Conservation (phyloP, 2,113 vertebrate species). For the Saccopteryx leptura region DNA sequence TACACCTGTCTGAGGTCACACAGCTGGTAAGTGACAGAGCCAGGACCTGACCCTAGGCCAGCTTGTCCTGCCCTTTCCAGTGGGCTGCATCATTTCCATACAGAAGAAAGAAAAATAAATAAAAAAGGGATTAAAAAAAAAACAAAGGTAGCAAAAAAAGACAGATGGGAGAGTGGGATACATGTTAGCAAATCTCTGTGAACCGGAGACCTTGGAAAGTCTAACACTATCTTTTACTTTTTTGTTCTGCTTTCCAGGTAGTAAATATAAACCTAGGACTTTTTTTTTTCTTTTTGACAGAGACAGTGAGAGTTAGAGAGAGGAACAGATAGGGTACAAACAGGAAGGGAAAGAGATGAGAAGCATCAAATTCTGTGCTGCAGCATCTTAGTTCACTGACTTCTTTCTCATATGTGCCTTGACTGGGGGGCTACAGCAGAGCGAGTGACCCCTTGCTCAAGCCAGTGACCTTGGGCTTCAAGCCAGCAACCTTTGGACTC, state of each 20-base stretch:
- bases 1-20: neutral
- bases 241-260: neutral
- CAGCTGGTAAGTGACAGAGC: neutral
- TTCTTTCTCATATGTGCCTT: too few relatives aligned
- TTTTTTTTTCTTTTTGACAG: neutral
- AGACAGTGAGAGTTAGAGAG: too few relatives aligned
- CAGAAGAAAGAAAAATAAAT: neutral
- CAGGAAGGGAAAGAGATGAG: too few relatives aligned
- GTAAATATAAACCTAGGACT: neutral
- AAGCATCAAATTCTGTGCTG: too few relatives aligned
- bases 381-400: too few relatives aligned
- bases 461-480: too few relatives aligned
- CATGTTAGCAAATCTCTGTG: neutral
- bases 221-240: neutral
- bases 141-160: neutral
- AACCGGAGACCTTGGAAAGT: neutral
- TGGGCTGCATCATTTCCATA: neutral
- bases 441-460: too few relatives aligned
- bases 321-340: too few relatives aligned
- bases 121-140: neutral
- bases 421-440: too few relatives aligned
- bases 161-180: neutral
- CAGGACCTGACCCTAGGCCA: neutral
- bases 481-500: too few relatives aligned
- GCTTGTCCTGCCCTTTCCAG: neutral